Evolutionary conservation across 2,797 vertebrate species (phyloP), one percentile per base, ranked within the genome.

Genomic region (Gephyroberyx darwinii): DNA sequence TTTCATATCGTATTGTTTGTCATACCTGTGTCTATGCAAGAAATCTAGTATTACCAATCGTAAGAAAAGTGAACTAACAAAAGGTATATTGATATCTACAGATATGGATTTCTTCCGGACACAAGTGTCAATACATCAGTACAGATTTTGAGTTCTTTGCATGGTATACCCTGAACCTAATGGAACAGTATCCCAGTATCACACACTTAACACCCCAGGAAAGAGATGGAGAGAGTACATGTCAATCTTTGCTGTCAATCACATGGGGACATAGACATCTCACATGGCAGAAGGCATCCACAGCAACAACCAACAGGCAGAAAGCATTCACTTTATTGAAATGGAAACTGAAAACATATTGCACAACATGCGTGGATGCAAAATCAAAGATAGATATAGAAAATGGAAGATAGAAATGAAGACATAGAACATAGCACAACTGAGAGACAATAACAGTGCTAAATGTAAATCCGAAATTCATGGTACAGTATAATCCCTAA

Each of bases 331-430:
- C 66, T 92, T 92, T 93, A 93, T 92, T 92, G 47, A 84, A 69
- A 89, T 85, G 79, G 71, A 87, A 87, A 88, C 81, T 75, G 65
- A 82, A 87, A 91, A 88, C 62, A 85, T 30, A 68, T 63, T 82
- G 80, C 74, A 91, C 77, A 85, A 90, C 92, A 92, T 93, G 93
- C 93, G 92, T 77, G 82, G 88, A 88, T 89, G 85, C 84, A 92
- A 86, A 88, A 87, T 77, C 63, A 87, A 68, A 82, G 73, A 85
- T 71, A 89, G 66, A 81, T 64, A 81, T 64, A 76, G 65, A 82
- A 82, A 88, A 75, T 62, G 3, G 80, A 85, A 69, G 69, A 78
- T 33, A 31, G 53, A 60, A 72, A 86, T 30, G 65, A 26, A 73
- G 41, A 84, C 69, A 88, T 55, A 77, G 61, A 77, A 77, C 60